Evolutionary conservation across 2,888 invertebrate species (phyloP).

Genomic region (Eristalis arbustorum): DNA sequence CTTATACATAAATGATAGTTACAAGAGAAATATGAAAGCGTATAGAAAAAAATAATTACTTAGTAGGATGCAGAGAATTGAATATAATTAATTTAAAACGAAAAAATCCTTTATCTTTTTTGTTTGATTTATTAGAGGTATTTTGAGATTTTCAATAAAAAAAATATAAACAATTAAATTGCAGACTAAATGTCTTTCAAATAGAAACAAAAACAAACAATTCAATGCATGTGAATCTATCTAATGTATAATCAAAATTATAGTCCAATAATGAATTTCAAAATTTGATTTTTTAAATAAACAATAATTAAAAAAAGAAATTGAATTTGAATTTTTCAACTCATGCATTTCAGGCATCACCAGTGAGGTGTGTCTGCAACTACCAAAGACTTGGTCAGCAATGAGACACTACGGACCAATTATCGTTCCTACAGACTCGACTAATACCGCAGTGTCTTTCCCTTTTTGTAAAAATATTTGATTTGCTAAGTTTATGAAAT

Average conservation of each 20-base stretch:
- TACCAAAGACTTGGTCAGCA: too few relatives aligned
- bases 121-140: constrained; percentile 3
- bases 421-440: too few relatives aligned
- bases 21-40: constrained; percentile 11
- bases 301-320: constrained; percentile 24
- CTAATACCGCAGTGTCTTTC: too few relatives aligned
- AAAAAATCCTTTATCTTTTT: constrained; percentile 24
- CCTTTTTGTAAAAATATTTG: too few relatives aligned
- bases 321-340: not conserved
- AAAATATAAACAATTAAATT: constrained; percentile 3
- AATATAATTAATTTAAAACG: constrained; percentile 8
- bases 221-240: constrained; percentile 48
- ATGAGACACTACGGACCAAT: too few relatives aligned
- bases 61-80: constrained; percentile 1
- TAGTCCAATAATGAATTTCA: constrained; percentile 64
- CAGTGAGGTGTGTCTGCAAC: too few relatives aligned
- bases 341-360: too few relatives aligned
- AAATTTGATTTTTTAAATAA: constrained; percentile 64
- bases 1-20: constrained; percentile 28
- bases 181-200: constrained; percentile 21
- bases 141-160: constrained; percentile 27
- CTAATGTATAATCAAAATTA: constrained; percentile 62
- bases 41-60: not conserved
- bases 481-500: too few relatives aligned
- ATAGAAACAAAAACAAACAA: not conserved